Evolutionary conservation across 2,797 vertebrate species (phyloP), one percentile per base, ranked within the genome.

Genomic region (Pseudomugil tenellus): DNA sequence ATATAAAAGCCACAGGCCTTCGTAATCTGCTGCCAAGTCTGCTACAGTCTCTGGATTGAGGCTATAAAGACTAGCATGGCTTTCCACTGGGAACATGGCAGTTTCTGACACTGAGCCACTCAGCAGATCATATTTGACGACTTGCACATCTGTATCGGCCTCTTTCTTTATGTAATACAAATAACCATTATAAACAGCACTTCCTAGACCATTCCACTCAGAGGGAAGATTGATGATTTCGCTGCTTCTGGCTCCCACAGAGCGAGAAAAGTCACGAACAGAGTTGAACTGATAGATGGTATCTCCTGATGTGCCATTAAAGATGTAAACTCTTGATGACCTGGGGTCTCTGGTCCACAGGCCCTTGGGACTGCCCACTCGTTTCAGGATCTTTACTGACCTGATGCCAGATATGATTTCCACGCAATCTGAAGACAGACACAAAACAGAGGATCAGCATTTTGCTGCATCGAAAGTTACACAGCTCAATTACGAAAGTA

Each of bases 361-460:
- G 16, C 98, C 97, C 0, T 95, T 94, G 1, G 94, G 26, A 56
- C 94, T 90, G 62, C 96, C 97, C 0, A 95, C 93, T 34, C 95
- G 93, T 89, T 98, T 98, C 75, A 99, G 89, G 82, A 99, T 97
- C 93, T 99, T 99, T 94, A 98, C 96, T 48, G 96, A 96, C 79
- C 93, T 94, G 87, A 99, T 93, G 19, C 91, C 93, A 34, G 96
- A 95, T 29, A 99, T 92, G 25, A 97, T 96, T 80, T 99, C 95
- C 1, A 93, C 91, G 72, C 98, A 99, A 63, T 98, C 98, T 92
- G 72, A 56, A 65, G 49, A 0, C 8, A 58, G 25, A 67, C 0
- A 14, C 64, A 16, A 56, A 6, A 1, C n/a, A 49, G 25, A 54
- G 54, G 21, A 56, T 2, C 61, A 23, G 2, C 0, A 46, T 25